Evolutionary conservation across 2,113 vertebrate species (phyloP).

Genomic region (Larimichthys crocea): DNA sequence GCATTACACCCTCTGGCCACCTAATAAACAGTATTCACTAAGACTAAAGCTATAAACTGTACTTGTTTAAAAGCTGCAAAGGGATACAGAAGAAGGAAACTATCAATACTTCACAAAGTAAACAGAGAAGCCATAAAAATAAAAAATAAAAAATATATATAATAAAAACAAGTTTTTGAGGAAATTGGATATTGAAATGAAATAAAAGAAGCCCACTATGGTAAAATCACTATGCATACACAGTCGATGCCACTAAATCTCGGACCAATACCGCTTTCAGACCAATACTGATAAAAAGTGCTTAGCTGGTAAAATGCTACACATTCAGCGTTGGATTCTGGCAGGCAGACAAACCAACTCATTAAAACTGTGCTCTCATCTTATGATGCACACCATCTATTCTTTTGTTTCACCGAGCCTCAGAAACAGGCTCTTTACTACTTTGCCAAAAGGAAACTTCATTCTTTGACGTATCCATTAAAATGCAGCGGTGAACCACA

Average conservation of each 20-base stretch:
- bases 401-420: constrained; percentile 54
- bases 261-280: constrained; percentile 17
- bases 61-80: neutral
- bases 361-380: constrained; percentile 61
- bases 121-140: constrained; percentile 23
- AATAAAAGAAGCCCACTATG: constrained; percentile 44
- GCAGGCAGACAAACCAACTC: constrained; percentile 62
- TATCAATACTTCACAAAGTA: constrained; percentile 19
- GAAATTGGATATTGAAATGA: constrained; percentile 65
- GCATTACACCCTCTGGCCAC: constrained; percentile 6
- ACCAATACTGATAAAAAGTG: constrained; percentile 50
- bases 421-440: constrained; percentile 48
- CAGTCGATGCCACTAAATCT: constrained; percentile 33
- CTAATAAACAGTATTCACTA: constrained; percentile 14
- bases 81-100: neutral
- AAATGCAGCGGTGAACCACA: constrained; percentile 66
- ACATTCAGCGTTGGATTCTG: constrained; percentile 40
- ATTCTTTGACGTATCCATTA: constrained; percentile 72
- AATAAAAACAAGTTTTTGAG: constrained; percentile 3
- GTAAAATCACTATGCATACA: constrained; percentile 46
- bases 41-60: neutral
- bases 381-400: constrained; percentile 42
- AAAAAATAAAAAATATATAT: neutral
- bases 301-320: constrained; percentile 54
- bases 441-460: constrained; percentile 67